Conservation (phyloP, 2,113 vertebrate species). For the Thunnus thynnus region DNA sequence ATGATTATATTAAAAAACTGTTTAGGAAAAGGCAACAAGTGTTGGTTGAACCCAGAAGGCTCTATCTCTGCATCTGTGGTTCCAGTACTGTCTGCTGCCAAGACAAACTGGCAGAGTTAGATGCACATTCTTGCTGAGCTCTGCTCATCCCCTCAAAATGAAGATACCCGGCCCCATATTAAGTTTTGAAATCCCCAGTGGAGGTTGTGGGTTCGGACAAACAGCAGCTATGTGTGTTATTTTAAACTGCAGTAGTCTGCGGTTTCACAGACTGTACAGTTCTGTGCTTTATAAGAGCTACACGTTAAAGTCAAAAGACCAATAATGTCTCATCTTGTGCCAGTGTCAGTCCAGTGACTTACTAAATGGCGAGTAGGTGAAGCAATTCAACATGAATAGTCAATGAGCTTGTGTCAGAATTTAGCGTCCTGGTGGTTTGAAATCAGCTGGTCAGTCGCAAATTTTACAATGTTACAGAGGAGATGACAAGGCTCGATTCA, state of each 20-base stretch:
- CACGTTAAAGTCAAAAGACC: constrained; percentile 22
- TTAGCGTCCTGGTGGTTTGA: no score
- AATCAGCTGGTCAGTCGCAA: neutral
- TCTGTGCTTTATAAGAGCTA: constrained; percentile 18
- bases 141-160: constrained; percentile 81
- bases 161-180: constrained; percentile 52
- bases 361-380: neutral
- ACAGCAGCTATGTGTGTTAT: constrained; percentile 40
- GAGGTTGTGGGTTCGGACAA: constrained; percentile 51
- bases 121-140: constrained; percentile 72
- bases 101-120: constrained; percentile 65
- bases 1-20: constrained; percentile 23
- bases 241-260: constrained; percentile 48
- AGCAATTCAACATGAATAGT: neutral
- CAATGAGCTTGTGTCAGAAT: constrained; percentile 3
- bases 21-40: constrained; percentile 11
- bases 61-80: constrained; percentile 36
- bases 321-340: neutral
- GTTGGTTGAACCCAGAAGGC: constrained; percentile 28
- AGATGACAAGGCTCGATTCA: neutral
- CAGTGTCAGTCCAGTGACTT: neutral
- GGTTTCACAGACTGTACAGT: constrained; percentile 27
- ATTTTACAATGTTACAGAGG: neutral
- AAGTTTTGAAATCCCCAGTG: constrained; percentile 60
- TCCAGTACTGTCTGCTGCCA: constrained; percentile 68